Evolutionary conservation across 2,888 invertebrate species (phyloP), one percentile per base, ranked within the genome.

Genomic region (Synanthedon formicaeformis): DNA sequence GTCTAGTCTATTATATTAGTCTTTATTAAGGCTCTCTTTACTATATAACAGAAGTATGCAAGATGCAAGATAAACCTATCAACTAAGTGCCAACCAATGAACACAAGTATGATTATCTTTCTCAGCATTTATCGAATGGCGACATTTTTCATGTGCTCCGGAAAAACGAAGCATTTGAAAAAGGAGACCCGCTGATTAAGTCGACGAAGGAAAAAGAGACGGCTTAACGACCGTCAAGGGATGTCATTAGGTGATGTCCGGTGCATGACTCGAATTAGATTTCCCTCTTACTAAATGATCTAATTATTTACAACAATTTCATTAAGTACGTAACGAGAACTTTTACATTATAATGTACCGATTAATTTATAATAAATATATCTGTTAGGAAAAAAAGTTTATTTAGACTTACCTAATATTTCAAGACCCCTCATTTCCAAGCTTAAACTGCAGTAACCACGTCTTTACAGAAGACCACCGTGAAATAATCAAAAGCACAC

Each of bases 221-320:
- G 59, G 60, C 73, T 63, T 81, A 79, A 81, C 78, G 81, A 81
- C 71, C 76, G 72, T 65, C 79, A 69, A 61, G 80, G 80, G 81
- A 80, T 70, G 73, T 75, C 81, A 76, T 81, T 82, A 81, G 76
- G 72, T 71, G 73, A 73, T 78, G 78, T 76, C 77, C 75, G 70
- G 72, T 73, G 71, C 77, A 75, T 78, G 73, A 75, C 71, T 74
- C 66, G 75, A 74, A 75, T 77, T 73, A 73, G 60, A 65, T 27
- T 40, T 34, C 11, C 23, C 10, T 27, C 14, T 40, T n/a, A 51
- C 18, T 14, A 51, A 51, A 34, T n/a, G 18, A 10, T n/a, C 18
- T 14, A 23, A 23, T 14, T 23, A 50, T 12, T 50, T 13, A 14
- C 16, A 14, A n/a, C 12, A 14, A 18, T 23, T 14, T 64, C 67